Evolutionary conservation across 2,888 invertebrate genomes (phyloP), one percentile per base, ranked within the genome.

Genomic region (Parthenolecanium corni): DNA sequence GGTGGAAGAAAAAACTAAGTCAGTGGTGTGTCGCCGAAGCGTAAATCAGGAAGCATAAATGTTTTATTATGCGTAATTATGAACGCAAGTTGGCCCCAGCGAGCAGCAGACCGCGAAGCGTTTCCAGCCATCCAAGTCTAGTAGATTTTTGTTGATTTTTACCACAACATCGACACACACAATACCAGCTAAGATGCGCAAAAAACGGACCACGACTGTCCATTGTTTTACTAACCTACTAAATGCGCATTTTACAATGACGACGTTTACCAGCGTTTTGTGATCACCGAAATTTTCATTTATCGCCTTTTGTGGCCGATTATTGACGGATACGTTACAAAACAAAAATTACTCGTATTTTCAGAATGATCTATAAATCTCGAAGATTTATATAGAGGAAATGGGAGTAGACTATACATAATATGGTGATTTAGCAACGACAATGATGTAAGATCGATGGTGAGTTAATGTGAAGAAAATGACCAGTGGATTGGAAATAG

Each of bases 11-110:
- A 53, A 53, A 53, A 53, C 53, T 40, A 46, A 56, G 56, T 56
- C 46, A 56, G 44, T 56, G 44, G 56, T 42, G 56, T 56, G 56
- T 42, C 40, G 40, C 20, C 56, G 56, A 25, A 56, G 56, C 56
- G 56, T 56, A 56, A 56, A 56, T 56, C 56, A 25, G 42, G 44
- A 56, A 44, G 56, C 56, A 56, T 56, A 56, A 53, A 42, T 25
- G 25, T 56, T 56, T 56, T 56, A 42, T 56, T 56, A 56, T 56
- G 56, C 56, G 56, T 56, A 56, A 56, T 56, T 56, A 56, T 40
- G 42, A 46, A 46, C 56, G 42, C 56, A 56, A 56, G 46, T 56
- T 25, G 42, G 56, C 21, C 56, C 44, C 23, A 42, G 46, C 56
- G 46, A 23, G 42, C 56, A 46, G 23, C 46, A 56, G 56, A 56